phyloP scores from a whole-genome alignment of 2,888 invertebrate genomes.

The Peribatodes rhomboidaria region DNA sequence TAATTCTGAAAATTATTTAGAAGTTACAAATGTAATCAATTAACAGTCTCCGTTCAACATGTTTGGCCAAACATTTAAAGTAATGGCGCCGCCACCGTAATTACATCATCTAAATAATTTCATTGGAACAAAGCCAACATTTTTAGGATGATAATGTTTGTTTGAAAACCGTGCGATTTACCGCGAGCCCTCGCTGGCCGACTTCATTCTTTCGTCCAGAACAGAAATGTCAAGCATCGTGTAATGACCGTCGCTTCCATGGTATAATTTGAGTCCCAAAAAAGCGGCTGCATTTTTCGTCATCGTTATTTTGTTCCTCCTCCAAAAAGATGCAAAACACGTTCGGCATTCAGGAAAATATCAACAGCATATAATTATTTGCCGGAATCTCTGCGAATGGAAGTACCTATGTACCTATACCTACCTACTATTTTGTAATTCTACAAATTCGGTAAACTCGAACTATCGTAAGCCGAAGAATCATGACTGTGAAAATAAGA shows the following conservation, averaged over 20 bases:
- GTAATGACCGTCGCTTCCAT: slow-evolving; percentile 63
- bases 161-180: slow-evolving; percentile 27
- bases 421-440: too few relatives aligned
- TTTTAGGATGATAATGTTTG: slow-evolving; percentile 27
- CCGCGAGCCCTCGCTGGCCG: slow-evolving; percentile 40
- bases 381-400: neutral
- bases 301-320: slow-evolving; percentile 58
- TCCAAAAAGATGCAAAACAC: slow-evolving; percentile 38
- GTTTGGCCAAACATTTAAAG: slow-evolving; percentile 8
- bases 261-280: slow-evolving; percentile 67
- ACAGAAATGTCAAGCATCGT: slow-evolving; percentile 68
- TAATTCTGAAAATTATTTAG: too few relatives aligned
- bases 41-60: slow-evolving; percentile 10
- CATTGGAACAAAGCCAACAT: slow-evolving; percentile 38
- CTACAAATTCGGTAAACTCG: too few relatives aligned
- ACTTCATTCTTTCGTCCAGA: slow-evolving; percentile 59
- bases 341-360: slow-evolving; percentile 13
- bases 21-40: too few relatives aligned
- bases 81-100: slow-evolving; percentile 6
- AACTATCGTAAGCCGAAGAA: too few relatives aligned
- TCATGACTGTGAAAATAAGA: too few relatives aligned
- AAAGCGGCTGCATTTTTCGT: slow-evolving; percentile 65
- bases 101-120: slow-evolving; percentile 30
- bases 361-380: neutral
- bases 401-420: too few relatives aligned